Percentiles rank a stretch among this genome's conserved stretches.
These are phyloP conservation scores for Onthophagus sagittarius DNA, from an alignment of 2,888 invertebrate genomes.

Conservation along the genomic window DNA sequence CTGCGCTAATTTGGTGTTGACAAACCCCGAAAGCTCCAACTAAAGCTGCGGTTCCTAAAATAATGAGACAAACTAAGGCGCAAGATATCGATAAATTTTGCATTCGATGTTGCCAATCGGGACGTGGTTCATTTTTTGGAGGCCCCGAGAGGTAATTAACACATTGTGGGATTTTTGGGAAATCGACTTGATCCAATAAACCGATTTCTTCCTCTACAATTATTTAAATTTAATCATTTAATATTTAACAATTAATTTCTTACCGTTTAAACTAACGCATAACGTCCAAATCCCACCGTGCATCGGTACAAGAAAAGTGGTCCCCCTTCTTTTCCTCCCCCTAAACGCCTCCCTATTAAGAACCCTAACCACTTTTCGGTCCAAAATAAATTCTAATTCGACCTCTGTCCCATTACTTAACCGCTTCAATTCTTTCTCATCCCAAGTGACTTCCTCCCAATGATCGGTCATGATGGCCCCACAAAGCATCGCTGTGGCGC, in stretches of 20 bases:
- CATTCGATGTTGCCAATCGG: slow-evolving; percentile 84
- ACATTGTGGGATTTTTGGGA: slow-evolving; percentile 65
- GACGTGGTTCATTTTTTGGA: slow-evolving; percentile 62
- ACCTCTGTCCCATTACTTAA: slow-evolving; percentile 55
- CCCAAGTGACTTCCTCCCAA: slow-evolving; percentile 87
- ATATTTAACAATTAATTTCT: slow-evolving; percentile 26
- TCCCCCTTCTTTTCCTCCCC: slow-evolving; percentile 36
- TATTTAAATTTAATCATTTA: no score
- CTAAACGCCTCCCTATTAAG: slow-evolving; percentile 21
- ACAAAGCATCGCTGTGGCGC: slow-evolving; percentile 77
- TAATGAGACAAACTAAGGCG: slow-evolving; percentile 85
- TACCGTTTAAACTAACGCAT: slow-evolving; percentile 79
- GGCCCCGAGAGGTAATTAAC: slow-evolving; percentile 74
- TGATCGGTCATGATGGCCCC: slow-evolving; percentile 86
- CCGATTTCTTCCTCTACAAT: slow-evolving; percentile 65
- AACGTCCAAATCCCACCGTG: slow-evolving; percentile 89
- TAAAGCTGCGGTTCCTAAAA: slow-evolving; percentile 80
- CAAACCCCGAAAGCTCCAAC: slow-evolving; percentile 87
- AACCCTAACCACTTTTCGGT: slow-evolving; percentile 69
- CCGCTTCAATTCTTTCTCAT: slow-evolving; percentile 55
- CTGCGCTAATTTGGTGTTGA: slow-evolving; percentile 89
- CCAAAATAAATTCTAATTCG: slow-evolving; percentile 68
- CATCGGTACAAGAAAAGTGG: slow-evolving; percentile 77
- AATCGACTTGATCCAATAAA: slow-evolving; percentile 61
- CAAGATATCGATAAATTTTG: slow-evolving; percentile 94